Base-by-base conservation (phyloP, 2,113 vertebrate species). In the Labeo catla region DNA sequence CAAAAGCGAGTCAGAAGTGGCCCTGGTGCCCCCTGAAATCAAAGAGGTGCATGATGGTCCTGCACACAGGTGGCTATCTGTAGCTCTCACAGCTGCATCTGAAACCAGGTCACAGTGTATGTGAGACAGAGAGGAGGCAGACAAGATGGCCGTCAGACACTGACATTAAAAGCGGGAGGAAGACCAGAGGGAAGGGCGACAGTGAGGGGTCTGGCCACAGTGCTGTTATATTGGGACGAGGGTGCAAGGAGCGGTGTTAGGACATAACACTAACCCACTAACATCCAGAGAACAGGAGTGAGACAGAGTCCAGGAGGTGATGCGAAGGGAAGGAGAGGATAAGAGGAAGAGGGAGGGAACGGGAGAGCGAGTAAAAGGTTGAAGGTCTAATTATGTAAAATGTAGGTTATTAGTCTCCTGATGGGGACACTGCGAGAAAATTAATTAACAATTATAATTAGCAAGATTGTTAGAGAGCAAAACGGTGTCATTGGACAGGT, bases 361-460 rank as follows among this genome's bases (percentile, higher is more conserved):
- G 76, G 86, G 89, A 88, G 91, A 90, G 91, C 86, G 93, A 93
- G 90, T 89, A 86, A 91, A 91, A 93, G 94, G 93, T 94, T 93
- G 93, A 95, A 95, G 95, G 94, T 95, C 95, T 95, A 96, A 96
- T 96, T 95, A 94, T 95, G 94, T 93, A 89, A 94, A 95, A 96
- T 96, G 94, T 96, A 96, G 95, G 95, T 95, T 95, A 94, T 95
- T 95, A 95, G 93, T 95, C 95, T 95, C 95, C 92, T 94, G 95
- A 95, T 95, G 94, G 94, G 94, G 94, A 95, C 94, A 92, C 92
- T 90, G 93, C 88, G 93, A 94, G 93, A 95, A 93, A 95, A 95
- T 96, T 95, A 95, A 96, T 96, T 96, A 96, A 95, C 94, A 93
- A 95, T 95, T 96, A 95, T 96, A 95, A 96, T 96, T 96, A 96